Percentiles rank a stretch among this genome's conserved stretches.
Evolutionary conservation across 2,797 vertebrate species (phyloP).

Genomic region (Trachops cirrhosus): DNA sequence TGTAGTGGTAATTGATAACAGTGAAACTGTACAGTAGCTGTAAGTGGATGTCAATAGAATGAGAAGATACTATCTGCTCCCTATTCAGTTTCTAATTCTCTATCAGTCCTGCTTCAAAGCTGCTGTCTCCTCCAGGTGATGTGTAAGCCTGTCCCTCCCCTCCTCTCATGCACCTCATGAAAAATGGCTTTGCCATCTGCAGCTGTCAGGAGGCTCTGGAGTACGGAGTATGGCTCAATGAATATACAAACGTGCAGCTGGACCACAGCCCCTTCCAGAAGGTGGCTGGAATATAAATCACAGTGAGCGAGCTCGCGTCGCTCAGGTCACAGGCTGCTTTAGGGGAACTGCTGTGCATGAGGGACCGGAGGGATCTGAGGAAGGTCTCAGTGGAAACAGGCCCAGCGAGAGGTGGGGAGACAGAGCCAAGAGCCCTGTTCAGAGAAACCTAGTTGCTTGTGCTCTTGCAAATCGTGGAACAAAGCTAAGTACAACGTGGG

Average conservation of each 20-base stretch:
- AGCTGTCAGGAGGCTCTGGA: slow-evolving; percentile 78
- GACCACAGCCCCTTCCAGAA: slow-evolving; percentile 69
- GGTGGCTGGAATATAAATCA: slow-evolving; percentile 71
- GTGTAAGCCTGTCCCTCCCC: slow-evolving; percentile 37
- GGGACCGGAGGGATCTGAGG: not conserved
- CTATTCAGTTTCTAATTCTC: slow-evolving; percentile 43
- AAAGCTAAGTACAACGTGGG: not conserved
- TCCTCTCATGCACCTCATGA: slow-evolving; percentile 70
- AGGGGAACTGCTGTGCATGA: not conserved
- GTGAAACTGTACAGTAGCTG: not conserved
- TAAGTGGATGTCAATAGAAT: not conserved
- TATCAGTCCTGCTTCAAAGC: not conserved
- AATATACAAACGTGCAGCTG: slow-evolving; percentile 78
- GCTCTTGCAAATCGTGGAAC: not conserved
- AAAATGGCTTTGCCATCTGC: slow-evolving; percentile 81
- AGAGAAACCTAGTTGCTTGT: not conserved
- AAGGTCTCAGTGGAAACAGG: not conserved
- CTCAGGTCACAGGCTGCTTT: slow-evolving; percentile 20
- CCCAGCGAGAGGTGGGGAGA: not conserved
- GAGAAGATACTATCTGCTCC: not conserved
- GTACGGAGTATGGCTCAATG: slow-evolving; percentile 73
- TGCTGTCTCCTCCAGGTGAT: slow-evolving; percentile 59
- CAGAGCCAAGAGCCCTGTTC: not conserved
- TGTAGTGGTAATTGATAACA: not conserved
- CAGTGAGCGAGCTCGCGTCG: not conserved